Evolutionary conservation across 2,113 vertebrate genomes (phyloP).

Genomic region (Macheiramphus alcinus): DNA sequence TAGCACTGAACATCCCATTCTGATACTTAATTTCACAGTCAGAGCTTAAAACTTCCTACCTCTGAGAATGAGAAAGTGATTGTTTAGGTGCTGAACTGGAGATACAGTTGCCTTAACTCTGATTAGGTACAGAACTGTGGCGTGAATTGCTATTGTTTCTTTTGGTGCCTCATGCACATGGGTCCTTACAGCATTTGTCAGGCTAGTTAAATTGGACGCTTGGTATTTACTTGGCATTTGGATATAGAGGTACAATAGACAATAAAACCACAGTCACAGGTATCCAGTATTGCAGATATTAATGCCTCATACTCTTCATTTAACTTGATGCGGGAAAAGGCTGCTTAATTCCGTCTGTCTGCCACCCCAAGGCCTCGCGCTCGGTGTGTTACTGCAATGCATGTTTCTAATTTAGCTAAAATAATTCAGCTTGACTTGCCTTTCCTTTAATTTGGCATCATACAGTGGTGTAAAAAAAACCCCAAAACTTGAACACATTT

Average conservation of each 20-base stretch:
- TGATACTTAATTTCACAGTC: neutral
- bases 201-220: neutral
- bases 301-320: neutral
- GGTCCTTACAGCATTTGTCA: neutral
- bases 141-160: neutral
- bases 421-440: conserved; percentile 11
- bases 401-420: conserved; percentile 19
- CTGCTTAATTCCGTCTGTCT: neutral
- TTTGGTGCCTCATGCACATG: rapidly evolving
- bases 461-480: neutral
- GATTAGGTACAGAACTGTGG: neutral
- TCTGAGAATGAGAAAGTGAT: neutral
- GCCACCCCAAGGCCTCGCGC: neutral
- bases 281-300: neutral
- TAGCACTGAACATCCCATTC: neutral
- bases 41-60: neutral
- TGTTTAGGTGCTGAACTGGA: neutral
- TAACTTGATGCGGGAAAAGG: neutral
- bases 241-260: neutral
- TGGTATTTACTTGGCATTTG: neutral
- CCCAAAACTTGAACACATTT: neutral
- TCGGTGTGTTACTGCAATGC: neutral
- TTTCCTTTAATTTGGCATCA: conserved; percentile 30
- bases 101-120: neutral
- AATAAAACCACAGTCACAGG: neutral